Evolutionary conservation across 2,797 vertebrate species (phyloP).

Genomic region (Acanthurus tractus): DNA sequence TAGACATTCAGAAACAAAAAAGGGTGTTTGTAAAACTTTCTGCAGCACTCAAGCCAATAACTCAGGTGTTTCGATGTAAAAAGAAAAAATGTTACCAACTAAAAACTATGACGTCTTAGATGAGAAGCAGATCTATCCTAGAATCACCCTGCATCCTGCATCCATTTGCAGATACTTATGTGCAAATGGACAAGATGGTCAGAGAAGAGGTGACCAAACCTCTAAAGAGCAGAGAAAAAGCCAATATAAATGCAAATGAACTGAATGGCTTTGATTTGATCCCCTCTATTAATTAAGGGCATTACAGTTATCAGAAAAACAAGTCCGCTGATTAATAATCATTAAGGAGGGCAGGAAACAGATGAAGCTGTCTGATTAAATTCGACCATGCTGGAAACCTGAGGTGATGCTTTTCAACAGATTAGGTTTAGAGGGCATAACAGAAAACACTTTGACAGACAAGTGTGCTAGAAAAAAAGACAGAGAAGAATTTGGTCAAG

Average conservation of each 20-base stretch:
- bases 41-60: background rate
- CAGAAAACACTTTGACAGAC: background rate
- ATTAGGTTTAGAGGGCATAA: background rate
- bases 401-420: conserved; percentile 1
- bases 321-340: conserved; percentile 21
- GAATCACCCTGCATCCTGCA: conserved; percentile 14
- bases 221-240: conserved; percentile 26
- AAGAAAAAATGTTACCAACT: background rate
- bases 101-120: conserved; percentile 26
- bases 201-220: conserved; percentile 37
- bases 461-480: background rate
- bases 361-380: conserved; percentile 1
- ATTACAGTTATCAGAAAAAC: conserved; percentile 28
- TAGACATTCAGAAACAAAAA: background rate
- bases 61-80: background rate
- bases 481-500: conserved; percentile 6
- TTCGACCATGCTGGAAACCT: background rate
- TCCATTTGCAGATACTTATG: conserved; percentile 10
- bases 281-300: conserved; percentile 29
- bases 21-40: background rate
- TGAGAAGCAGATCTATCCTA: conserved; percentile 31
- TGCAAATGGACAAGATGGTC: conserved; percentile 17
- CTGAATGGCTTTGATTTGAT: conserved; percentile 14
- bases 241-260: conserved; percentile 61
- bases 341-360: background rate